Base-by-base conservation (phyloP, 2,888 invertebrate species). In the Ochlodes sylvanus region DNA sequence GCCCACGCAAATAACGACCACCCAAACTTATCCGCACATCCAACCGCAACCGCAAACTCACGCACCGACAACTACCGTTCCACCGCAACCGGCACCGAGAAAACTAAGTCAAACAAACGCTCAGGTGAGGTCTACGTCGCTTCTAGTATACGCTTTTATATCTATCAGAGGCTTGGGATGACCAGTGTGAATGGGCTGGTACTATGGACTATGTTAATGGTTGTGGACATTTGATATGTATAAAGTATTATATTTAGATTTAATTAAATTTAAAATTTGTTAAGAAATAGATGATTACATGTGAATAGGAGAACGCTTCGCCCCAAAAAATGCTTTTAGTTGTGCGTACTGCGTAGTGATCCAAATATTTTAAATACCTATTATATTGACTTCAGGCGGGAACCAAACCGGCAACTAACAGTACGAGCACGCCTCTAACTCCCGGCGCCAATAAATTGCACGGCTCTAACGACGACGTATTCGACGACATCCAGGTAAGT, bases 51-150 rank as follows among this genome's bases (percentile, higher is more conserved):
- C 84, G 77, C 77, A 83, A 77, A 79, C 73, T 47, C 76, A 75
- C 70, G 75, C 80, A 73, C 76, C 77, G 68, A 64, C 70, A 60
- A 69, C 68, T 67, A 55, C 74, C 56, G 82, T 83, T 42, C 87
- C 88, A 70, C 94, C 93, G 70, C 92, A 91, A 79, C 94, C 94
- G 6, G 94, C 94, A 71, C 93, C 94, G 56, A 82, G 93, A 75
- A 86, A 86, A 81, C 83, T 94, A 73, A 93, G 93, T 78, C 90
- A 90, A 87, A 77, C 87, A 32, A 91, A 91, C 56, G 90, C 89
- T 82, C 90, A 89, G 90, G 92, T 89, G 85, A 88, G 85, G 79
- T 75, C 77, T 64, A 21, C 55, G 54, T 60, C n/a, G 60, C 44
- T 68, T 73, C 65, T 65, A 41, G 52, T 50, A 57, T 60, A 69